These are phyloP conservation scores for Caenorhabditis imperialis DNA, from an alignment of 2,888 invertebrate species.

Conservation along the genomic window DNA sequence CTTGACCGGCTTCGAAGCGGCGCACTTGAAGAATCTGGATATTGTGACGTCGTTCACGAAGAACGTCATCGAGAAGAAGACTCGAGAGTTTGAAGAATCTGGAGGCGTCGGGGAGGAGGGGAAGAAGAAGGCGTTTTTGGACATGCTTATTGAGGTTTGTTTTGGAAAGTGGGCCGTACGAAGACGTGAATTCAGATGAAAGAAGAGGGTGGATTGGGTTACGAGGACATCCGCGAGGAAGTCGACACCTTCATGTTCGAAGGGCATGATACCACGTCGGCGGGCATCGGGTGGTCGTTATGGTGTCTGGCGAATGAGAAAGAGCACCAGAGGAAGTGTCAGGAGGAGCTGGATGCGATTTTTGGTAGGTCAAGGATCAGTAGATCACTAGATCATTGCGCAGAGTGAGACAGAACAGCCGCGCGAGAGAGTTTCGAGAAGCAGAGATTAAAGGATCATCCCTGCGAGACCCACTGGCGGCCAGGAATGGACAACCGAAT, in stretches of 20 bases:
- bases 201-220: slow-evolving; percentile 77
- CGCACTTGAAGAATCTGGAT: slow-evolving; percentile 54
- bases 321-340: slow-evolving; percentile 77
- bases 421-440: too few relatives aligned
- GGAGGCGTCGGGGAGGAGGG: slow-evolving; percentile 17
- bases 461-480: too few relatives aligned
- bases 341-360: slow-evolving; percentile 58
- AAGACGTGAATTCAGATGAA: slow-evolving; percentile 75
- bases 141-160: slow-evolving; percentile 78
- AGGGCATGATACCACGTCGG: slow-evolving; percentile 80
- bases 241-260: slow-evolving; percentile 81
- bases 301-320: slow-evolving; percentile 79
- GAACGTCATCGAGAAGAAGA: slow-evolving; percentile 49
- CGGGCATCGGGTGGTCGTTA: slow-evolving; percentile 79
- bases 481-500: too few relatives aligned
- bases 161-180: background rate
- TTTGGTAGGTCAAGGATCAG: too few relatives aligned
- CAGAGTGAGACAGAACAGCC: too few relatives aligned
- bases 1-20: slow-evolving; percentile 80
- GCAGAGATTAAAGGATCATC: too few relatives aligned
- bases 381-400: too few relatives aligned
- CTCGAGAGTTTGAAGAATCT: slow-evolving; percentile 23
- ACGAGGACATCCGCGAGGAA: slow-evolving; percentile 78
- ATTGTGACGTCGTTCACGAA: slow-evolving; percentile 67
- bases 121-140: slow-evolving; percentile 79